Evolutionary conservation across 2,888 invertebrate genomes (phyloP), one percentile per base, ranked within the genome.

Genomic region (Heteromyza rotundicornis): DNA sequence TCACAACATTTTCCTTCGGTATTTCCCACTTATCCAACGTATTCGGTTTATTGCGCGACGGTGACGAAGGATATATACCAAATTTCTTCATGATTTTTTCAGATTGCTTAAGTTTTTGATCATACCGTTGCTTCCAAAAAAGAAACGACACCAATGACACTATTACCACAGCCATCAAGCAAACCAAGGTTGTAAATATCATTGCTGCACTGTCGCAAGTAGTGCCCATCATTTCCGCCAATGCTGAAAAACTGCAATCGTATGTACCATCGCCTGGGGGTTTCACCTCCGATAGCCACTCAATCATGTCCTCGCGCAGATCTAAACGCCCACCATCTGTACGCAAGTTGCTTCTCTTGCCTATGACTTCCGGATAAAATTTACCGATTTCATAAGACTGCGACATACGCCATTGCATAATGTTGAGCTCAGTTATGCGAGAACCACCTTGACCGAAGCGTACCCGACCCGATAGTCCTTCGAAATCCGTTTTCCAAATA

Each of bases 1-100:
- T 90, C 19, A 95, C 94, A 24, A 96, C 91, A 59, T 89, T 87
- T 72, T 94, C 92, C 58, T 94, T 87, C 0, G 92, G 88, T 53
- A 96, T 87, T 82, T 96, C 96, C 94, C 95, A 96, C 74, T 92
- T 91, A 80, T 95, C 94, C 36, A 94, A 84, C 14, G 87, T 86
- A 71, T 85, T 80, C 70, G 85, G 61, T 68, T 80, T 68, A 69
- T 83, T 78, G 68, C 81, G 82, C 17, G 84, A 82, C 14, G 85
- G 84, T 1, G 84, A 78, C 20, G 88, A 80, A 24, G 90, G 82
- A 74, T 89, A 87, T 19, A 90, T 81, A 1, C 92, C 92, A 22
- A 91, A 84, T 54, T 89, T 89, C 74, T 88, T 86, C 88, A 92
- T 90, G 63, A 90, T 88, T 65, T 87, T 87, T 71, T 86, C 87